Evolutionary conservation across 2,797 vertebrate species (phyloP).

Genomic region (Octomys mimax): DNA sequence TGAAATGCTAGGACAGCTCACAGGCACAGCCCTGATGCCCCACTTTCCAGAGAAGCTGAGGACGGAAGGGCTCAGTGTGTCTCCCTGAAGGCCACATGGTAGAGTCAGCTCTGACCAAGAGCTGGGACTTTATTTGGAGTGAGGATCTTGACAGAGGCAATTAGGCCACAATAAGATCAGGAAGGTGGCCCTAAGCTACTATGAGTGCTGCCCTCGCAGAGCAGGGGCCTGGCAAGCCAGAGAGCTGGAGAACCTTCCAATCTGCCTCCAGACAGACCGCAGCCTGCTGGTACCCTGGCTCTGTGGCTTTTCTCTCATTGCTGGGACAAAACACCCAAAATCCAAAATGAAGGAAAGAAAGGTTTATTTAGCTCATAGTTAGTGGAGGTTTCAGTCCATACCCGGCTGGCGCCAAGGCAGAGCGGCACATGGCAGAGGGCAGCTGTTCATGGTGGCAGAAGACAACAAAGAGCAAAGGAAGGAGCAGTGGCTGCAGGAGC

Average conservation of each 20-base stretch:
- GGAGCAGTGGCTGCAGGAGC: no score
- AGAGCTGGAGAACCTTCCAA: background rate
- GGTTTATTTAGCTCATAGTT: no score
- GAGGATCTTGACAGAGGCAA: rapidly evolving
- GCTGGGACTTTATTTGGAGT: background rate
- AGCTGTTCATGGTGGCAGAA: no score
- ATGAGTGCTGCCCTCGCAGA: rapidly evolving
- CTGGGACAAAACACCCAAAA: no score
- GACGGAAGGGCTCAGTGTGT: rapidly evolving
- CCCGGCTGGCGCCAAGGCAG: no score
- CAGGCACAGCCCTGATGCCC: rapidly evolving
- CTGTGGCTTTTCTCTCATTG: no score
- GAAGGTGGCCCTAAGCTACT: rapidly evolving
- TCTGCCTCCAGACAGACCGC: background rate
- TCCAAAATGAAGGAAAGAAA: no score
- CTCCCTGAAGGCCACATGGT: rapidly evolving
- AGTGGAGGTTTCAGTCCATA: no score
- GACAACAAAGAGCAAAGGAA: no score
- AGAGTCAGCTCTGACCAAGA: no score
- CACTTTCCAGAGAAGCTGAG: background rate
- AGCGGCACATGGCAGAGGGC: no score
- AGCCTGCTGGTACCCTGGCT: background rate
- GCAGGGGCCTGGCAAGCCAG: background rate
- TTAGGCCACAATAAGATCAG: rapidly evolving
- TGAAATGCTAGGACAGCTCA: rapidly evolving